Conservation (phyloP, 1,140 invertebrate genomes). For the Lepidurus arcticus region DNA sequence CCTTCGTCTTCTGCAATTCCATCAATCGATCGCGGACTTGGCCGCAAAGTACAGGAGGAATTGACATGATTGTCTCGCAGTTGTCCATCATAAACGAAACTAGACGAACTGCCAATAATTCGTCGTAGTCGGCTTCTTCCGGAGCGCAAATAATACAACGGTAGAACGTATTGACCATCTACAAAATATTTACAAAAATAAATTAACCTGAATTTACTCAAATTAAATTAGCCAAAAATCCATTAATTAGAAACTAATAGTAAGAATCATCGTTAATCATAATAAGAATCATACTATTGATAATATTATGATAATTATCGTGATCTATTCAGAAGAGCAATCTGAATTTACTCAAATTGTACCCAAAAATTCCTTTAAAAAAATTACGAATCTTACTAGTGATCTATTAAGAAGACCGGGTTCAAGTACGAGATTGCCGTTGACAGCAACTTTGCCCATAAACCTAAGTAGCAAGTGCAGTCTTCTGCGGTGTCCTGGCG, state of each 20-base stretch:
- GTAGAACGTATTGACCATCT: conserved; percentile 35
- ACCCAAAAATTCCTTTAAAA: not conserved
- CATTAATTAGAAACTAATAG: not conserved
- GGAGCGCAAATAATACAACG: conserved; percentile 34
- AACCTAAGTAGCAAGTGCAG: conserved; percentile 35
- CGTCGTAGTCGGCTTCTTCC: conserved; percentile 34
- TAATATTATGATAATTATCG: not conserved
- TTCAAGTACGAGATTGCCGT: conserved; percentile 31
- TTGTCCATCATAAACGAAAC: conserved; percentile 34
- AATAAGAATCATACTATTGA: not conserved
- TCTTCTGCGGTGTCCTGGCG: conserved; percentile 33
- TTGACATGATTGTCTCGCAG: conserved; percentile 32
- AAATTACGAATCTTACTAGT: conserved; percentile 2
- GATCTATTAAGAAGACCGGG: conserved; percentile 24
- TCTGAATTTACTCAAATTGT: not conserved
- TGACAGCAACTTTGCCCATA: conserved; percentile 35
- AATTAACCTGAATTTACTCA: too few species aligned
- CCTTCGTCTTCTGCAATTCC: conserved; percentile 30
- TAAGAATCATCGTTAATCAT: not conserved
- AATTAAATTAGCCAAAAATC: too few species aligned
- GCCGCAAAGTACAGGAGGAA: conserved; percentile 30
- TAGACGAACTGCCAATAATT: conserved; percentile 32
- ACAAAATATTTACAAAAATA: not conserved
- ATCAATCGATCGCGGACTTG: conserved; percentile 26
- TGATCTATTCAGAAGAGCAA: not conserved